Percentiles rank a stretch among this genome's conserved stretches.
phyloP scores from a whole-genome alignment of 2,113 vertebrate genomes.

The Hippoglossus stenolepis region DNA sequence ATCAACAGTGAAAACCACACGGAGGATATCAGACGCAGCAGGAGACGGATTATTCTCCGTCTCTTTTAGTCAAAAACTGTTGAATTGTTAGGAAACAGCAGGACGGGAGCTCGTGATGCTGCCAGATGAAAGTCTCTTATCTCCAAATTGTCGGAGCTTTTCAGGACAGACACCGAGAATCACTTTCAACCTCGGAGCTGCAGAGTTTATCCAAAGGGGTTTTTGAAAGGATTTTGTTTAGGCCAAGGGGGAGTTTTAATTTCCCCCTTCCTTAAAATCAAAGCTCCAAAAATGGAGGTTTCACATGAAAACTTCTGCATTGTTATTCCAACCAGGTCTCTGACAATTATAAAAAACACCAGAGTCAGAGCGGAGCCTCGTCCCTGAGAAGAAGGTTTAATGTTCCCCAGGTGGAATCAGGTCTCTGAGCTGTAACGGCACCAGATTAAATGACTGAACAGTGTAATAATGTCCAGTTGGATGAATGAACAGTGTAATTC shows the following conservation, averaged over 20 bases:
- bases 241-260: too few species aligned
- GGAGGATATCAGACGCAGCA: slow-evolving; percentile 2
- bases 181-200: too few species aligned
- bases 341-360: background rate
- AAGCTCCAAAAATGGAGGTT: background rate
- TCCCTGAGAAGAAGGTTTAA: slow-evolving; percentile 18
- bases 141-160: too few species aligned
- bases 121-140: background rate
- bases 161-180: too few species aligned
- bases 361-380: too few species aligned
- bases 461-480: slow-evolving; percentile 44
- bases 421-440: slow-evolving; percentile 35
- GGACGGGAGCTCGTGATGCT: slow-evolving; percentile 12
- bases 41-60: slow-evolving; percentile 22
- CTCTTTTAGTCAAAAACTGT: background rate
- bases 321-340: background rate
- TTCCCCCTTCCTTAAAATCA: too few species aligned
- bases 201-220: too few species aligned
- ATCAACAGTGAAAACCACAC: background rate
- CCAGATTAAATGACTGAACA: slow-evolving; percentile 37
- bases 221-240: background rate
- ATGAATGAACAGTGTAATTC: slow-evolving; percentile 42
- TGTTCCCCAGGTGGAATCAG: slow-evolving; percentile 24
- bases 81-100: background rate
- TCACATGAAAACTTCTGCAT: background rate